These are phyloP conservation scores for Drosophila athabasca DNA, from an alignment of 1,140 invertebrate genomes.

Conservation along the genomic window DNA sequence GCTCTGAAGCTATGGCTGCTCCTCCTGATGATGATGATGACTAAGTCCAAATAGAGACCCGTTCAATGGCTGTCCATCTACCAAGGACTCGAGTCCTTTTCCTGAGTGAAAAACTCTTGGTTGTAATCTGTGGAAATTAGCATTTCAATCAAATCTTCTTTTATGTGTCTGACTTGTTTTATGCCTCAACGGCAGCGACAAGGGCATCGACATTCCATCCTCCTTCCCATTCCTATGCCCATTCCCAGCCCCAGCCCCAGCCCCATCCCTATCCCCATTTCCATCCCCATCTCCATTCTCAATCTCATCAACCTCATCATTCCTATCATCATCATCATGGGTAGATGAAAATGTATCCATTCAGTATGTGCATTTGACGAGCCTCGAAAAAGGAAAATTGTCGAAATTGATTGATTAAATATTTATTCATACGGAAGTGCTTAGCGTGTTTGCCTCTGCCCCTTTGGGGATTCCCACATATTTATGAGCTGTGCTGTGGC, in stretches of 20 bases:
- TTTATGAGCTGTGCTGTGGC: constrained; percentile 42
- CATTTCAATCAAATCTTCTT: constrained; percentile 80
- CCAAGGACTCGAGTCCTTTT: neutral
- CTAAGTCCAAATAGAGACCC: constrained; percentile 28
- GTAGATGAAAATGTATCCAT: constrained; percentile 58
- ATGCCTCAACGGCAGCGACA: constrained; percentile 54
- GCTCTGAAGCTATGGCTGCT: constrained; percentile 27
- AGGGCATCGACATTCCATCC: constrained; percentile 19
- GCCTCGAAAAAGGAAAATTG: constrained; percentile 57
- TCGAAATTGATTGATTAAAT: constrained; percentile 79
- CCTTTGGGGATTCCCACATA: constrained; percentile 23
- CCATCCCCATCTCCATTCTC: too few species aligned
- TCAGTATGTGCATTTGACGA: constrained; percentile 64
- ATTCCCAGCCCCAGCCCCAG: too few species aligned
- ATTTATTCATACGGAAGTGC: constrained; percentile 77
- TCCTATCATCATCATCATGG: constrained; percentile 23
- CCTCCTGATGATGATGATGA: constrained; percentile 50
- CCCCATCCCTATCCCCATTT: too few species aligned
- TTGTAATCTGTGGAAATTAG: constrained; percentile 60
- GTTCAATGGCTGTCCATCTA: constrained; percentile 39
- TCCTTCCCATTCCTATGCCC: constrained; percentile 5
- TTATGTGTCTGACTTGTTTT: constrained; percentile 78
- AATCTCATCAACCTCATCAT: constrained; percentile 23
- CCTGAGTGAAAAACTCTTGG: constrained; percentile 35
- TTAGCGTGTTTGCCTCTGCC: constrained; percentile 42